Conservation (phyloP, 2,113 vertebrate genomes). For the Crypturellus undulatus region DNA sequence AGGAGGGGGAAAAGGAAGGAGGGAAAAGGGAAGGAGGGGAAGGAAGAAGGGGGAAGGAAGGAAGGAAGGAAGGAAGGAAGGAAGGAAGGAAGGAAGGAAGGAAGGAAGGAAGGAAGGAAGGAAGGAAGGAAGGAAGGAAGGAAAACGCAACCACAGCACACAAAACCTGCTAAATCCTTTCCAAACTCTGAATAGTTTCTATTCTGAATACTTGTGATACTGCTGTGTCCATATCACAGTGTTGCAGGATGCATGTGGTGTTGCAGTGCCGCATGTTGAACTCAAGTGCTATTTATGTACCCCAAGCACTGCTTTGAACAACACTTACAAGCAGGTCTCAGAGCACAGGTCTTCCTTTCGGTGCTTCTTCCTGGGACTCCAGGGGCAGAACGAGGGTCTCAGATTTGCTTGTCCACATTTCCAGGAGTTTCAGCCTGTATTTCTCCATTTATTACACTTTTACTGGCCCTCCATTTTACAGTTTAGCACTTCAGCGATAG, state of each 20-base stretch:
- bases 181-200: neutral
- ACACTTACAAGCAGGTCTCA: neutral
- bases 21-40: too few relatives aligned
- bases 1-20: too few relatives aligned
- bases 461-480: neutral
- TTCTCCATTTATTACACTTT: neutral
- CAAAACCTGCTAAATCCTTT: neutral
- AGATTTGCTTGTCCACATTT: neutral
- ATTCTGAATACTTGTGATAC: neutral
- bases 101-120: rapidly evolving
- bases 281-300: neutral
- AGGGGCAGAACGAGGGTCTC: neutral
- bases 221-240: neutral
- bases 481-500: neutral
- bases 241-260: too few relatives aligned
- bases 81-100: neutral
- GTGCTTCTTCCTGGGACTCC: neutral
- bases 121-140: too few relatives aligned
- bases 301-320: neutral
- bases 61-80: too few relatives aligned
- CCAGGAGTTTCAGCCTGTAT: neutral
- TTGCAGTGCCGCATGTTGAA: neutral
- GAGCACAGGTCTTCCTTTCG: neutral
- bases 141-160: neutral
- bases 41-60: too few relatives aligned